A percentile compares a stretch with the other conserved stretches of the same genome.
phyloP scores from a whole-genome alignment of 2,797 vertebrate species.

The Hydrocynus forskahlii region DNA sequence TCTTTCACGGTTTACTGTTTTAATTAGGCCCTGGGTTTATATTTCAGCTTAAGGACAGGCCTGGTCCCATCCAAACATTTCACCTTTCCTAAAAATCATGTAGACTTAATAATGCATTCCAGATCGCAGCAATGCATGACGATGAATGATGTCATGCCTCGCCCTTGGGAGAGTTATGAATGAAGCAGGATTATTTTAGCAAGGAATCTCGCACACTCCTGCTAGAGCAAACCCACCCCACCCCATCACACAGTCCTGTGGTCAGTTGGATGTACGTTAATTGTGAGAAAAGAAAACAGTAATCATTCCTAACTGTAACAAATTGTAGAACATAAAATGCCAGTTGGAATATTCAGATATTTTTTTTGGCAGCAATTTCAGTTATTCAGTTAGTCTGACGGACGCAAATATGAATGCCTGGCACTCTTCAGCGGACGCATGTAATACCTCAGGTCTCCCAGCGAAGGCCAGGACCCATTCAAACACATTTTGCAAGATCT shows the following conservation, averaged over 20 bases:
- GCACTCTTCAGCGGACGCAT: conserved; percentile 25
- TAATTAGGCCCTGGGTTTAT: neutral
- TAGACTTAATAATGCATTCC: neutral
- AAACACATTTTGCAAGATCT: conserved; percentile 28
- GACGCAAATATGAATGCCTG: conserved; percentile 15
- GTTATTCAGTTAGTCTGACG: conserved; percentile 7
- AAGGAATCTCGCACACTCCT: conserved; percentile 12
- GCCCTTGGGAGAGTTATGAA: conserved; percentile 34
- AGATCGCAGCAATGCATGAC: neutral
- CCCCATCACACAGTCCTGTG: neutral
- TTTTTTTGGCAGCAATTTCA: conserved; percentile 17
- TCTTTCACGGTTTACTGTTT: neutral
- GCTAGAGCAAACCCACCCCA: conserved; percentile 16
- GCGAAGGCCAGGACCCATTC: conserved; percentile 21
- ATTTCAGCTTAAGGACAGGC: neutral
- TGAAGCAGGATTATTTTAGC: conserved; percentile 35
- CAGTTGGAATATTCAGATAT: neutral
- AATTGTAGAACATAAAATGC: neutral
- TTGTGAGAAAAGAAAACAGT: neutral
- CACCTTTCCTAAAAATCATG: neutral
- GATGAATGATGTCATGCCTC: conserved; percentile 26
- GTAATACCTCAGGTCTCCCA: conserved; percentile 4
- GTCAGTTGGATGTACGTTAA: conserved; percentile 9
- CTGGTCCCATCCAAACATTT: conserved; percentile 1
- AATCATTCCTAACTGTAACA: neutral